These are phyloP conservation scores for Gymnodraco acuticeps DNA, from an alignment of 2,797 vertebrate species.

Conservation along the genomic window DNA sequence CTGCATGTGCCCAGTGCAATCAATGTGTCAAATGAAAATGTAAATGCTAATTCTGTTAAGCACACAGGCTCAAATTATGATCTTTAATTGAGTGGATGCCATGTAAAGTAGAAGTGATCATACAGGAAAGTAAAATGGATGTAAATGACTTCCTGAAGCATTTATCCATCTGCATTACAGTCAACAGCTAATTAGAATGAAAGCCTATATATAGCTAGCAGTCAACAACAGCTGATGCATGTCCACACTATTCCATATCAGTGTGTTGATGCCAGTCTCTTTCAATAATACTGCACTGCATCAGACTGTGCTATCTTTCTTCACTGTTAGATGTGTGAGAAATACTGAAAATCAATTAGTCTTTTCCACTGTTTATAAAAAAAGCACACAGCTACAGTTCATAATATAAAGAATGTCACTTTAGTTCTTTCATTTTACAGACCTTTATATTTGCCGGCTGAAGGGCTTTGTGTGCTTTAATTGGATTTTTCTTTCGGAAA, in stretches of 20 bases:
- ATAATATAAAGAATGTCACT: slow-evolving; percentile 26
- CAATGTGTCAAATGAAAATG: background rate
- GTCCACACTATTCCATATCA: background rate
- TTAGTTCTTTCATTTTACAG: slow-evolving; percentile 28
- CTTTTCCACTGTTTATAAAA: background rate
- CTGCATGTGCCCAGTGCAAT: background rate
- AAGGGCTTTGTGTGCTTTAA: slow-evolving; percentile 27
- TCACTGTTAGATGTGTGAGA: slow-evolving; percentile 16
- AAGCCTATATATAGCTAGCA: slow-evolving; percentile 38
- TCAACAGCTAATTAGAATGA: slow-evolving; percentile 52
- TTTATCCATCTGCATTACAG: slow-evolving; percentile 37
- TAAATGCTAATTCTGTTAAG: slow-evolving; percentile 8
- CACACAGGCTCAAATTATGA: slow-evolving; percentile 20
- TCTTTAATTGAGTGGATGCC: slow-evolving; percentile 40
- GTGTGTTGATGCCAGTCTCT: slow-evolving; percentile 11
- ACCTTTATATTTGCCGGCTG: slow-evolving; percentile 2
- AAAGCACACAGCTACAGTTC: slow-evolving; percentile 14
- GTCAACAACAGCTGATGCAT: background rate
- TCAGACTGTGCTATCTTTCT: slow-evolving; percentile 1
- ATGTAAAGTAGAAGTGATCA: slow-evolving; percentile 42
- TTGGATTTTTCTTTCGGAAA: slow-evolving; percentile 26
- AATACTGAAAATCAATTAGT: slow-evolving; percentile 21
- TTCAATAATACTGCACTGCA: slow-evolving; percentile 30
- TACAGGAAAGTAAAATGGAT: slow-evolving; percentile 35
- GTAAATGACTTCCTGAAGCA: slow-evolving; percentile 46